Evolutionary conservation across 1,140 invertebrate genomes (phyloP), one percentile per base, ranked within the genome.

Genomic region (Neodiprion pinetum): DNA sequence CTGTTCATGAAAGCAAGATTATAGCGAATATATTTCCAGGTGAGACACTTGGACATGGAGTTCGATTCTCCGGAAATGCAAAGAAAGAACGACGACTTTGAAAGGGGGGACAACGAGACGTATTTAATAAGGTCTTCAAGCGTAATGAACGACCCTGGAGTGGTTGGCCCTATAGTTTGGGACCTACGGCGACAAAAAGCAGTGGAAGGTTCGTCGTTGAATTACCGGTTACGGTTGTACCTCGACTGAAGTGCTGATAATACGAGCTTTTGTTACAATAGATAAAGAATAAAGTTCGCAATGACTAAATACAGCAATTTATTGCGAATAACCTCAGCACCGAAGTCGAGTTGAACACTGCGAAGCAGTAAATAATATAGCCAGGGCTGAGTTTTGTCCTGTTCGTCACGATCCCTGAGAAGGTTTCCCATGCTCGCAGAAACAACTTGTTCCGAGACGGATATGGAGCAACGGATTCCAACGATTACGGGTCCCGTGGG

Each of bases 161-260:
- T 95, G n/a, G 90, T 96, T 40, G 94, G 94, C 0, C 95, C 95
- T 0, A 87, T 95, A 67, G 94, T 95, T 4, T 96, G 94, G 94
- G 92, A 95, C 83, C 83, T 94, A 68, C 93, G 94, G 17, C 83
- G 79, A 73, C 83, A 83, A 65, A 80, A 81, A 23, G 74, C 81
- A 9, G 73, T 78, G 10, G 82, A 87, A 83, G 86, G 87, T 87
- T 61, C n/a, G 53, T 61, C 9, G 5, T 17, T 61, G 53, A 61
- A 12, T 61, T 1, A n/a, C n/a, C 53, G 53, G 53, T n/a, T 4
- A 12, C 53, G 7, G 4, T 1, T 2, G 0, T 61, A 61, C 11
- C n/a, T 11, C n/a, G 28, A 40, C 28, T 40, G 1, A 40, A 40
- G 28, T 40, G 28, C 28, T 40, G 28, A 40, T 40, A 40, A 0